Evolutionary conservation across 2,797 vertebrate genomes (phyloP).

Genomic region (Betta splendens): DNA sequence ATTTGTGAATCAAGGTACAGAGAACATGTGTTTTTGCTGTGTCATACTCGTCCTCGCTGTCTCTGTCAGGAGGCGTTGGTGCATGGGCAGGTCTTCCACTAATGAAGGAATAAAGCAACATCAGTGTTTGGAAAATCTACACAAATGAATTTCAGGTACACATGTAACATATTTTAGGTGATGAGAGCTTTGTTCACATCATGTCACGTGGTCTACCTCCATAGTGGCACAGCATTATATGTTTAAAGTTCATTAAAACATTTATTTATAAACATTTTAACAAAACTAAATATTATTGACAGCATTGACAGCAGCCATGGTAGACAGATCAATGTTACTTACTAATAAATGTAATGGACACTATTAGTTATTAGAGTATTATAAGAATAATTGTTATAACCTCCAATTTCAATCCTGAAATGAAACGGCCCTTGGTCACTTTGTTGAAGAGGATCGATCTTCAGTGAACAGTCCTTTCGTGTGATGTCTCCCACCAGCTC

Average conservation of each 20-base stretch:
- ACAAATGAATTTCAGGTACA: not conserved
- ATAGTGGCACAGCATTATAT: too few relatives aligned
- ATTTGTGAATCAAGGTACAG: too few relatives aligned
- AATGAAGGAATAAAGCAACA: conserved; percentile 37
- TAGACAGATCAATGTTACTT: conserved; percentile 53
- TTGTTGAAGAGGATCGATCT: conserved; percentile 59
- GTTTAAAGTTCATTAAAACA: too few relatives aligned
- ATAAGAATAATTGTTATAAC: conserved; percentile 51
- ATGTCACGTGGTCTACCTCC: too few relatives aligned
- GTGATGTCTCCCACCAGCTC: conserved; percentile 63
- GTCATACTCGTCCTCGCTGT: conserved; percentile 7
- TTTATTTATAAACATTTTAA: too few relatives aligned
- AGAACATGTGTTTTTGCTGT: too few relatives aligned
- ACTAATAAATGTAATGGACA: conserved; percentile 66
- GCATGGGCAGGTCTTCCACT: conserved; percentile 20
- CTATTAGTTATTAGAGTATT: rapidly evolving
- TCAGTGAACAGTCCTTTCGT: conserved; percentile 70
- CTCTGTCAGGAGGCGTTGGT: not conserved
- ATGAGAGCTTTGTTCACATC: too few relatives aligned
- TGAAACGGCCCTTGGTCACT: conserved; percentile 58
- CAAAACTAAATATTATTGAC: too few relatives aligned
- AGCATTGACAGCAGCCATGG: too few relatives aligned
- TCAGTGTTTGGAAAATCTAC: too few relatives aligned
- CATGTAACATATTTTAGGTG: too few relatives aligned
- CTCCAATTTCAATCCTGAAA: conserved; percentile 75